phyloP scores from a whole-genome alignment of 2,113 vertebrate species.

The human (Homo sapiens) region GRCh38 chr3:120568501-120569000 shows the following conservation, averaged over 20 bases:
- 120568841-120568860: conserved; percentile 71
- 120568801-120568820: conserved; percentile 22
- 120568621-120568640: not conserved
- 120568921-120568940: not conserved
- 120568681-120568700: not conserved
- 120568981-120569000: not conserved
- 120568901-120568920: not conserved
- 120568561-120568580: not conserved
- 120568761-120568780: conserved; percentile 32
- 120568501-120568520: conserved; percentile 27
- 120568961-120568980: not conserved
- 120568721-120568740: conserved; percentile 18
- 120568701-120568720: conserved; percentile 10
- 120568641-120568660: not conserved
- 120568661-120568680: not conserved
- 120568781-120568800: not conserved
- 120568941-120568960: not conserved
- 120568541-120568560: not conserved
- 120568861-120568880: conserved; percentile 47
- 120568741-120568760: conserved; percentile 45
- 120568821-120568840: conserved; percentile 63
- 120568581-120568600: not conserved
- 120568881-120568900: conserved; percentile 19
- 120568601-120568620: not conserved
- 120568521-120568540: not conserved